Percentiles rank a stretch among this genome's conserved stretches.
Evolutionary conservation across 2,888 invertebrate species (phyloP).

Genomic region (Cataglyphis altisquamis): DNA sequence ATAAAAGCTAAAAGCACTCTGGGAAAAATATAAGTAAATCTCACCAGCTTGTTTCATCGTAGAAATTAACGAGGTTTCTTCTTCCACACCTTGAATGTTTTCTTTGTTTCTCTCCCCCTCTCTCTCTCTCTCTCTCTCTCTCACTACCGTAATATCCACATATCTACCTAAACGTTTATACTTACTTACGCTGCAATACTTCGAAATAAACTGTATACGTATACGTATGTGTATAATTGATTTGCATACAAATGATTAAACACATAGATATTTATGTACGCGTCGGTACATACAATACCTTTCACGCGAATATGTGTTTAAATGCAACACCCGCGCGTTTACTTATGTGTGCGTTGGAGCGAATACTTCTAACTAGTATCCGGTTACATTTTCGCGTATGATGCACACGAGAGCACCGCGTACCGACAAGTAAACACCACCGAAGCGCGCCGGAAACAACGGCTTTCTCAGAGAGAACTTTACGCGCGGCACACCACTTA

Average conservation of each 20-base stretch:
- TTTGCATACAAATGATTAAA: slow-evolving; percentile 26
- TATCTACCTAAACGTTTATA: slow-evolving; percentile 8
- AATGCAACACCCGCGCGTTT: neutral
- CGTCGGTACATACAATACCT: neutral
- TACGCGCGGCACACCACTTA: slow-evolving; percentile 68
- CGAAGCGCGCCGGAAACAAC: slow-evolving; percentile 47
- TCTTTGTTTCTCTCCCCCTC: neutral
- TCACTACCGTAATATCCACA: neutral
- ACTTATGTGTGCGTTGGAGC: neutral
- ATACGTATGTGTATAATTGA: neutral
- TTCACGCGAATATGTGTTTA: slow-evolving; percentile 9
- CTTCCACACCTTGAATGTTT: slow-evolving; percentile 39
- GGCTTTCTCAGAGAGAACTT: slow-evolving; percentile 70
- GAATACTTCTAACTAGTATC: slow-evolving; percentile 37
- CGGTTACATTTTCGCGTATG: slow-evolving; percentile 44
- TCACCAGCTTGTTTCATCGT: slow-evolving; percentile 71
- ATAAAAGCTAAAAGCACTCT: slow-evolving; percentile 73
- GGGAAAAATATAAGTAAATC: slow-evolving; percentile 77
- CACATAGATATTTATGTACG: neutral
- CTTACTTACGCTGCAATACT: slow-evolving; percentile 3
- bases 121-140: too few relatives aligned
- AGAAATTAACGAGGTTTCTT: slow-evolving; percentile 72
- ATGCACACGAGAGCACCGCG: slow-evolving; percentile 52
- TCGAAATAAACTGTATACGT: neutral
- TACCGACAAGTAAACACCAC: slow-evolving; percentile 45